Conservation (phyloP, 2,888 invertebrate species). For the Strigamia crassipes region DNA sequence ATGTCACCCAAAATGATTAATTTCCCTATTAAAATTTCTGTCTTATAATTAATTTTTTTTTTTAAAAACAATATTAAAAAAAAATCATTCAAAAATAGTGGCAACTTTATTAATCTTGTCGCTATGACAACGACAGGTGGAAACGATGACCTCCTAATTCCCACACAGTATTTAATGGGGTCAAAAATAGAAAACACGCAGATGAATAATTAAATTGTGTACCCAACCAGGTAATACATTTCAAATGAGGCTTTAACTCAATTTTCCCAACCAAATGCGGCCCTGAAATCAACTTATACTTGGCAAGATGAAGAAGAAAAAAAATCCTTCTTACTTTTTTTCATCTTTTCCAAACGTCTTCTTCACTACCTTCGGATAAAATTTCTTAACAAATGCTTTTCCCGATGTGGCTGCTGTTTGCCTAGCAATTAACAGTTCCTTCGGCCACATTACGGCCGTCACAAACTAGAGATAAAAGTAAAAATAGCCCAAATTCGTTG, state of each 20-base stretch:
- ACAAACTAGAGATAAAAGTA: background rate
- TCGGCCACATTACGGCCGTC: conserved; percentile 12
- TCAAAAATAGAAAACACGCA: conserved; percentile 20
- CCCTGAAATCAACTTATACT: background rate
- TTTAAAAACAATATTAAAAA: too few species aligned
- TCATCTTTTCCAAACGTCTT: background rate
- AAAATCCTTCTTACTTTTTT: background rate
- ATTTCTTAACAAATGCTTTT: conserved; percentile 31
- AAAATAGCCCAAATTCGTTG: background rate
- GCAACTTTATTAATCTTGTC: conserved; percentile 24
- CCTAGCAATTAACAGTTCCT: conserved; percentile 34
- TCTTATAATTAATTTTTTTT: too few species aligned
- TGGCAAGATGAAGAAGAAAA: background rate
- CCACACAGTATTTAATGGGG: conserved; percentile 10
- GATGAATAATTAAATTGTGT: conserved; percentile 38
- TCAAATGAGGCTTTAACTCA: conserved; percentile 33
- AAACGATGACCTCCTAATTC: conserved; percentile 40
- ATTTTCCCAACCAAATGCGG: background rate
- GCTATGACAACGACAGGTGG: conserved; percentile 19
- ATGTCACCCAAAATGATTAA: background rate
- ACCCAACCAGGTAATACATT: conserved; percentile 20
- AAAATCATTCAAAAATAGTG: background rate
- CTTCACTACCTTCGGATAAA: background rate
- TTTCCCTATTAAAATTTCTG: background rate
- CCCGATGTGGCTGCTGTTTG: conserved; percentile 29